Evolutionary conservation across 2,113 vertebrate species (phyloP).

Genomic region (Caracal caracal): DNA sequence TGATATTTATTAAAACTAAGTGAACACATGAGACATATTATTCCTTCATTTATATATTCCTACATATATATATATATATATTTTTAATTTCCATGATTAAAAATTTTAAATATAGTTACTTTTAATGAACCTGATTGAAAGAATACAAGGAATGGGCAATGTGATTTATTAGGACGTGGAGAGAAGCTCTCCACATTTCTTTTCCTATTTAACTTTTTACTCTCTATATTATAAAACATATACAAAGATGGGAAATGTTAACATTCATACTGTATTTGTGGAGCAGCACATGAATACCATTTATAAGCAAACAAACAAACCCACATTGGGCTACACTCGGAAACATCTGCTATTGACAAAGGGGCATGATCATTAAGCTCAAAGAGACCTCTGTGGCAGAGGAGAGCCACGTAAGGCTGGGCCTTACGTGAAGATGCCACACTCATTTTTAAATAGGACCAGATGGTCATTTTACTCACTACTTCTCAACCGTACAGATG

Average conservation of each 20-base stretch:
- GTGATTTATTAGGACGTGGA: not conserved
- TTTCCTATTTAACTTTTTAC: slow-evolving; percentile 1
- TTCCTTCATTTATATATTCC: not conserved
- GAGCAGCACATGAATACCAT: not conserved
- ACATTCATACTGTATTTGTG: not conserved
- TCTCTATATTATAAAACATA: not conserved
- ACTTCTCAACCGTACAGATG: not conserved
- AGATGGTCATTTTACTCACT: not conserved
- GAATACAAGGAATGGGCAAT: not conserved
- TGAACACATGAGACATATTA: not conserved
- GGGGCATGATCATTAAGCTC: not conserved
- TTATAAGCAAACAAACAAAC: not conserved
- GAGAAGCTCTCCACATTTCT: not conserved
- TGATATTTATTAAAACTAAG: not conserved
- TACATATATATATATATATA: not conserved
- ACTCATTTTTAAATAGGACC: not conserved
- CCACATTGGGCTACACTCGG: not conserved
- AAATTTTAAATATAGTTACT: not conserved
- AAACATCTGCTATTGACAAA: not conserved
- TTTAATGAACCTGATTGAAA: not conserved
- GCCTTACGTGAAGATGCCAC: not conserved
- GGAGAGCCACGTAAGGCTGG: not conserved
- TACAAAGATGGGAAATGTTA: not conserved
- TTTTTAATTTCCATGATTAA: not conserved
- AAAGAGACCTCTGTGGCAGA: not conserved